These are phyloP conservation scores for Thripadectes ignobilis DNA, from an alignment of 2,797 vertebrate species.

Conservation along the genomic window DNA sequence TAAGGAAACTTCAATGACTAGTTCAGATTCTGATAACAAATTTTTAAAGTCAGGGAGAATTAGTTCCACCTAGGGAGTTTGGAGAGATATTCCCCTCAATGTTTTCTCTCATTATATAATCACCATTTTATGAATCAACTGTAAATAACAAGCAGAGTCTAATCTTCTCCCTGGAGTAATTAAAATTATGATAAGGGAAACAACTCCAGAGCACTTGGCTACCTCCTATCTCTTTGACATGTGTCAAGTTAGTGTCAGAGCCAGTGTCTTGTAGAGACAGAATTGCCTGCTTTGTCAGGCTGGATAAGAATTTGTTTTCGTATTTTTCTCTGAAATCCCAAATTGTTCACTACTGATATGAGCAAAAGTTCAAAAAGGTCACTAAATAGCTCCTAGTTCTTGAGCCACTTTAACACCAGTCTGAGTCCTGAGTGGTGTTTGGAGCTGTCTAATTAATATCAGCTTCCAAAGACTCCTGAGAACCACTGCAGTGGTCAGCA, in stretches of 20 bases:
- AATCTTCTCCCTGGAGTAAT: conserved; percentile 61
- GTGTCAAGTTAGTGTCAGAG: not conserved
- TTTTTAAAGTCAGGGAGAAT: conserved; percentile 2
- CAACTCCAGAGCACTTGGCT: conserved; percentile 12
- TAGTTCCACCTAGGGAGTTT: not conserved
- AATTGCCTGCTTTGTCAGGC: not conserved
- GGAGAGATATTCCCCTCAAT: conserved; percentile 7
- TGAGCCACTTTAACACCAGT: not conserved
- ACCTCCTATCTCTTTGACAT: conserved; percentile 9
- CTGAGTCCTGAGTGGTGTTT: not conserved
- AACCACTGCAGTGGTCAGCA: not conserved
- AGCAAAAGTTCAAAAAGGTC: not conserved
- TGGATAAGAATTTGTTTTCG: not conserved
- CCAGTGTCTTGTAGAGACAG: fast-evolving
- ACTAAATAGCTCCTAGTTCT: not conserved
- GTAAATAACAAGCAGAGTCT: conserved; percentile 43
- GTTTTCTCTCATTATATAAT: conserved; percentile 52
- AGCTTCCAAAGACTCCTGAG: not conserved
- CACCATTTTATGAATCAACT: conserved; percentile 52
- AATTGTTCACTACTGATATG: not conserved
- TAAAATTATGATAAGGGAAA: conserved; percentile 47
- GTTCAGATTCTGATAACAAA: not conserved
- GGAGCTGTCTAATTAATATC: not conserved
- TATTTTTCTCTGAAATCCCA: not conserved
- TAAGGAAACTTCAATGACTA: not conserved